Evolutionary conservation across 1,140 invertebrate genomes (phyloP), one percentile per base, ranked within the genome.

Genomic region (Drosophila sp.): DNA sequence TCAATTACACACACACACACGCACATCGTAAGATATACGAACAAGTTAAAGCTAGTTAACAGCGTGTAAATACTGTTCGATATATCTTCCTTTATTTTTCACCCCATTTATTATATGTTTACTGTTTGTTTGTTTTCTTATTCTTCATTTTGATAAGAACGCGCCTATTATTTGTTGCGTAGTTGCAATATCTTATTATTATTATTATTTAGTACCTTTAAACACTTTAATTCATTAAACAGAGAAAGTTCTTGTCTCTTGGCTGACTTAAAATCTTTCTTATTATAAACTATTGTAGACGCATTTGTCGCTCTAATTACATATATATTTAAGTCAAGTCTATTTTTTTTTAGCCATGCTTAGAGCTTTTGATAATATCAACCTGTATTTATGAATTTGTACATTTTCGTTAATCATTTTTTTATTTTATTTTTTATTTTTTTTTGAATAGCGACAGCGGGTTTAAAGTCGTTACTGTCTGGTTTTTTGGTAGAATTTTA

Each of bases 21-120:
- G 5, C 11, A 38, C 13, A 34, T 11, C 16, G 11, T 18, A 13
- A 36, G 58, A 54, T 70, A 46, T 54, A 41, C 18, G 25, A 13
- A 14, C 29, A 14, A 13, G 11, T 48, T 38, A 13, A 40, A 8
- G 32, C 29, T 21, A 32, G 32, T 70, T 27, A 45, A 41, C 46
- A 53, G 40, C 29, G 27, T 63, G 38, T 70, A 63, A 63, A 70
- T 63, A 48, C 36, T 43, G n/a, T 25, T 36, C 50, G 32, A 71
- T 70, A 70, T 46, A 48, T 54, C 38, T 29, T 63, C 36, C 14
- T 54, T 46, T 63, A 13, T 0, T 38, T 5, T 21, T 21, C n/a
- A 0, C 4, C 11, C n/a, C 9, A 13, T 38, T 38, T 4, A 38
- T 38, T 63, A 32, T 45, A 18, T 21, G 13, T 11, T 27, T 67